phyloP scores from a whole-genome alignment of 2,113 vertebrate genomes.

The Lutjanus erythropterus region DNA sequence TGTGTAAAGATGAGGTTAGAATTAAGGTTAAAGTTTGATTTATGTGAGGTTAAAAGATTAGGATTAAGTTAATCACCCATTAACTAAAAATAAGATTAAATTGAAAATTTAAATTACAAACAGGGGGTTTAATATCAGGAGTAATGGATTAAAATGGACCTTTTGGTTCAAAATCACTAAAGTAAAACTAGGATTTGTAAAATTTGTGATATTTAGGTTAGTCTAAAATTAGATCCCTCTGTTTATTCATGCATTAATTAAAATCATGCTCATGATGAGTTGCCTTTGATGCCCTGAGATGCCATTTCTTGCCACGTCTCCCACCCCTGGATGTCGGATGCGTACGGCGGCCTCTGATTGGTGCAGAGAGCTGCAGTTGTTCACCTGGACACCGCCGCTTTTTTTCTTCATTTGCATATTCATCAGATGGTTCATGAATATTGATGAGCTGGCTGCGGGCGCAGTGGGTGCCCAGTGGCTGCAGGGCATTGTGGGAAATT shows the following conservation, averaged over 20 bases:
- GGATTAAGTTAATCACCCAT: neutral
- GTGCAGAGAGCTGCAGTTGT: constrained; percentile 57
- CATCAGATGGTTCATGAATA: constrained; percentile 86
- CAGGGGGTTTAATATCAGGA: neutral
- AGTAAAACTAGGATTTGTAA: neutral
- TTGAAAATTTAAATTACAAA: neutral
- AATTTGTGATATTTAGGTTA: neutral
- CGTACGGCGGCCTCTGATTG: constrained; percentile 67
- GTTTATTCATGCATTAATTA: constrained; percentile 21
- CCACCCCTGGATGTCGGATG: constrained; percentile 34
- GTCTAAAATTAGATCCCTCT: constrained; percentile 21
- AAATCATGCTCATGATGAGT: neutral
- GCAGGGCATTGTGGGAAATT: constrained; percentile 90
- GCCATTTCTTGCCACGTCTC: constrained; percentile 46
- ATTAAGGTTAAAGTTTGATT: neutral
- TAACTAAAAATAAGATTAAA: neutral
- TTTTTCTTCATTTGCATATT: constrained; percentile 80
- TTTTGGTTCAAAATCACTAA: constrained; percentile 1
- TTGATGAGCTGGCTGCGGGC: constrained; percentile 80
- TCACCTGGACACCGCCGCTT: constrained; percentile 82
- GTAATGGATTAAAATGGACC: neutral
- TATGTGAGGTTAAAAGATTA: neutral
- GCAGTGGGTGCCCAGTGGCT: constrained; percentile 82
- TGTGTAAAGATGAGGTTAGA: neutral
- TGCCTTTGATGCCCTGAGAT: constrained; percentile 49